Evolutionary conservation across 2,888 invertebrate genomes (phyloP).

Genomic region (Nomada lathburiana): DNA sequence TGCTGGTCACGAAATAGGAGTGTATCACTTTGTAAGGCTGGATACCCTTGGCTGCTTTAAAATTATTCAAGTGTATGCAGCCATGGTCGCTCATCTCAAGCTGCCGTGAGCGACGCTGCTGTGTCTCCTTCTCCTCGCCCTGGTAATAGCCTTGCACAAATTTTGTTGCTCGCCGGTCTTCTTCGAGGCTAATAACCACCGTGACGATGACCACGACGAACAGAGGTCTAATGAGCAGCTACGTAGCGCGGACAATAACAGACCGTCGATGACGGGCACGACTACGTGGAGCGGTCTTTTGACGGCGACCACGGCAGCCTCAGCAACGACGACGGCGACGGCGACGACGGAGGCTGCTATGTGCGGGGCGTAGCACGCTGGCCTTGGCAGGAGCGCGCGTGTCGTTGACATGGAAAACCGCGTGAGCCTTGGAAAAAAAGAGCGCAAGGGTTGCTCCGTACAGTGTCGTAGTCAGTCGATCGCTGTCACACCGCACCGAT

Average conservation of each 20-base stretch:
- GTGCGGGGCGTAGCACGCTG: slow-evolving; percentile 79
- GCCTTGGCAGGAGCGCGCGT: slow-evolving; percentile 78
- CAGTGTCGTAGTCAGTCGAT: slow-evolving; percentile 51
- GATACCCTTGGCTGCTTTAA: slow-evolving; percentile 91
- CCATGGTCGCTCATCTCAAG: slow-evolving; percentile 88
- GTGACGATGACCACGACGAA: slow-evolving; percentile 70
- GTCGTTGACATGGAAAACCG: slow-evolving; percentile 80
- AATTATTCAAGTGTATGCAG: slow-evolving; percentile 92
- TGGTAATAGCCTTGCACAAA: slow-evolving; percentile 29
- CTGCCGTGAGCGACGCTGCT: slow-evolving; percentile 66
- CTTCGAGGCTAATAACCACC: slow-evolving; percentile 63
- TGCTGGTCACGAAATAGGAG: slow-evolving; percentile 93
- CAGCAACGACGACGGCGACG: slow-evolving; percentile 9
- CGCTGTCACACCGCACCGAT: slow-evolving; percentile 51
- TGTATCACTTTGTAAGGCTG: slow-evolving; percentile 92
- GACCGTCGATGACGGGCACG: slow-evolving; percentile 42
- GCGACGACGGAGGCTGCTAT: slow-evolving; percentile 55
- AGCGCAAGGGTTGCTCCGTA: slow-evolving; percentile 60
- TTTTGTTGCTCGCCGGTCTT: slow-evolving; percentile 40
- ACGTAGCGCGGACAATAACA: slow-evolving; percentile 72
- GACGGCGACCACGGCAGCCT: slow-evolving; percentile 45
- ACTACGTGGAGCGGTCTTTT: slow-evolving; percentile 58
- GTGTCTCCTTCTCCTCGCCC: slow-evolving; percentile 53
- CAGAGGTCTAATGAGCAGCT: slow-evolving; percentile 70
- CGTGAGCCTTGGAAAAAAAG: slow-evolving; percentile 68